These are phyloP conservation scores for Pelagia noctiluca DNA, from an alignment of 30 jellyfish, hydroid and myxozoan genomes.

Conservation along the genomic window DNA sequence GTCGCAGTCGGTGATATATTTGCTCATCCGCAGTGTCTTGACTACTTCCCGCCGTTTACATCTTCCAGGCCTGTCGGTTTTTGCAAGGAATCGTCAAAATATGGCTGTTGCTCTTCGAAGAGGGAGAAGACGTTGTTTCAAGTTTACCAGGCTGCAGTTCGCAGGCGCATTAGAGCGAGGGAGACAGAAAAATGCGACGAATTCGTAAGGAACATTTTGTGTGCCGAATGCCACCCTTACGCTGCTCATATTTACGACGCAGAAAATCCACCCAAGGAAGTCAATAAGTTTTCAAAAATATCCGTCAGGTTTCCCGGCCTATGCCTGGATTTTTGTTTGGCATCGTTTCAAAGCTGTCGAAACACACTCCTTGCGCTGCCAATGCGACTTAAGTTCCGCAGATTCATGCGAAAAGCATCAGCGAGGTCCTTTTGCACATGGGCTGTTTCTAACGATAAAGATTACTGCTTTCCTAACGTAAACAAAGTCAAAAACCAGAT, in stretches of 20 bases:
- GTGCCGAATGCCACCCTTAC: constrained; percentile 93
- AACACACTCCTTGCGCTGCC: constrained; percentile 44
- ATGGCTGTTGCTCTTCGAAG: constrained; percentile 84
- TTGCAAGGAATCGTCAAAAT: constrained; percentile 69
- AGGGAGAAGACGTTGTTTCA: constrained; percentile 40
- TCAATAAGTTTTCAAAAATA: constrained; percentile 44
- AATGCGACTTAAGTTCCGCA: constrained; percentile 38
- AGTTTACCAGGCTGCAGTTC: constrained; percentile 25
- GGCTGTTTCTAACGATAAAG: constrained; percentile 81
- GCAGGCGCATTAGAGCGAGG: not conserved
- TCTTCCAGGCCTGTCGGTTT: constrained; percentile 58
- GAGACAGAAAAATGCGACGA: constrained; percentile 21
- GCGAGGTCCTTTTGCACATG: constrained; percentile 75
- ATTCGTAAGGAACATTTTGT: constrained; percentile 53
- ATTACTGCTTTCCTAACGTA: constrained; percentile 83
- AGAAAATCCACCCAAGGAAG: constrained; percentile 64
- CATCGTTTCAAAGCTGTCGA: constrained; percentile 62
- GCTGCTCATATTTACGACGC: constrained; percentile 97
- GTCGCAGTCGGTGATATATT: not conserved
- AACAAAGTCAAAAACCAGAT: not conserved
- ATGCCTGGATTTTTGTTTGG: constrained; percentile 67
- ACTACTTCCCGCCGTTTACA: constrained; percentile 84
- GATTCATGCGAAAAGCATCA: constrained; percentile 27
- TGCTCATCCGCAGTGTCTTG: constrained; percentile 96
- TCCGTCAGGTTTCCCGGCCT: constrained; percentile 85